phyloP scores from a whole-genome alignment of 2,888 invertebrate species.

The Hypolimnas misippus region DNA sequence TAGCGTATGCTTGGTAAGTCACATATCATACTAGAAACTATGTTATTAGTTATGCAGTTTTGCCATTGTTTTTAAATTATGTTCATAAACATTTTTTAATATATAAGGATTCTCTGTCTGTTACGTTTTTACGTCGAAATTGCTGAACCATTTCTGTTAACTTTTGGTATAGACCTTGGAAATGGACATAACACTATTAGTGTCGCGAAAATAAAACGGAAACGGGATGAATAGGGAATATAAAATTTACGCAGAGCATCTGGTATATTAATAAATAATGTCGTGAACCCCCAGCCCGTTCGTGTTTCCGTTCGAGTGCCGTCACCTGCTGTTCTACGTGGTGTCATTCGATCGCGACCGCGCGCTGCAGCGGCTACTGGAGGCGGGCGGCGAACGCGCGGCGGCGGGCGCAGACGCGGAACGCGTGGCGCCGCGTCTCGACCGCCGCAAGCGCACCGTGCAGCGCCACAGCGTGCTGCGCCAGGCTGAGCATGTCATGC shows the following conservation, averaged over 20 bases:
- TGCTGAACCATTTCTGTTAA: too few species aligned
- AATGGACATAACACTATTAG: too few species aligned
- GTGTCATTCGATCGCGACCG: slow-evolving; percentile 99
- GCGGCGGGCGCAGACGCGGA: slow-evolving; percentile 84
- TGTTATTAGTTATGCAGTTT: background rate
- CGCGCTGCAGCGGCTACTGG: slow-evolving; percentile 96
- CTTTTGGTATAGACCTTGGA: too few species aligned
- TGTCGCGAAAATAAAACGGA: too few species aligned
- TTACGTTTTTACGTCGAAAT: too few species aligned
- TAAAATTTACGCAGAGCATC: too few species aligned
- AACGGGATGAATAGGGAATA: too few species aligned
- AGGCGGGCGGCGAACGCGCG: slow-evolving; percentile 94
- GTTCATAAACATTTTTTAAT: too few species aligned
- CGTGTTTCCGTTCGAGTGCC: slow-evolving; percentile 98
- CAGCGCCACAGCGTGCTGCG: slow-evolving; percentile 95
- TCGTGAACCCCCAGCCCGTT: slow-evolving; percentile 94
- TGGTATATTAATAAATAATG: too few species aligned
- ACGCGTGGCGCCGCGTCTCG: slow-evolving; percentile 96
- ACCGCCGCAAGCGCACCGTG: slow-evolving; percentile 95
- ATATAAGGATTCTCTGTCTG: too few species aligned
- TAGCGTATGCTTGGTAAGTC: slow-evolving; percentile 90
- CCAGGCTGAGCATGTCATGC: slow-evolving; percentile 97
- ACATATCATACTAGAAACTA: background rate
- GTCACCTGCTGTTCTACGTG: slow-evolving; percentile 98
- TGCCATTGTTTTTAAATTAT: too few species aligned